Percentiles rank a stretch among this genome's conserved stretches.
Evolutionary conservation across 2,113 vertebrate genomes (phyloP).

Genomic region (Spizaetus ornatus): DNA sequence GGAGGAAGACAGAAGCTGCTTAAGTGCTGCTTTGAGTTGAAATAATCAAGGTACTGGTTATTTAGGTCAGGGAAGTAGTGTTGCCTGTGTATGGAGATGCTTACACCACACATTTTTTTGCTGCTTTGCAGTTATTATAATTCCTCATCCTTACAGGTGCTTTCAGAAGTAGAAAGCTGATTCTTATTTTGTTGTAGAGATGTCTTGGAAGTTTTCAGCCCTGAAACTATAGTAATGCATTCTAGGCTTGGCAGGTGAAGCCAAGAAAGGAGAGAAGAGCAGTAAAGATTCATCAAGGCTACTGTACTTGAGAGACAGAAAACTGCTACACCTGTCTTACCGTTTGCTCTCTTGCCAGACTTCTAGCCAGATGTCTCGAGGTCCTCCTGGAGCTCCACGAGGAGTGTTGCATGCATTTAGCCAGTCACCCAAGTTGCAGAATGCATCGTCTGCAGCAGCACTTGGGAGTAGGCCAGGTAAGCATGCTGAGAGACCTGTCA

Average conservation of each 20-base stretch:
- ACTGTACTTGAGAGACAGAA: neutral
- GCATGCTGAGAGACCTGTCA: constrained; percentile 79
- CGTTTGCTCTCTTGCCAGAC: constrained; percentile 43
- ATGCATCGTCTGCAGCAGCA: constrained; percentile 76
- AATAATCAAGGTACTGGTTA: neutral
- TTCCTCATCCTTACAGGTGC: neutral
- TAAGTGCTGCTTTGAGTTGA: constrained; percentile 32
- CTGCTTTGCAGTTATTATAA: neutral
- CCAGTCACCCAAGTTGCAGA: constrained; percentile 88
- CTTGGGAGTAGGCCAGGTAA: constrained; percentile 85
- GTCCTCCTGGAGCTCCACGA: constrained; percentile 74
- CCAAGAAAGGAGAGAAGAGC: neutral
- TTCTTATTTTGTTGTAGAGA: neutral
- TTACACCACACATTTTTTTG: neutral
- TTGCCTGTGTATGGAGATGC: neutral
- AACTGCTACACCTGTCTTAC: neutral
- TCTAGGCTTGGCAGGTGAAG: neutral
- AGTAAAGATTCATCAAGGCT: neutral
- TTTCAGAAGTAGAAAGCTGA: neutral
- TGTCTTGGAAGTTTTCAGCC: neutral
- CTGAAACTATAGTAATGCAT: neutral
- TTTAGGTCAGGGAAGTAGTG: constrained; percentile 2
- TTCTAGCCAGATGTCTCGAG: constrained; percentile 83
- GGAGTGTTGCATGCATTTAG: constrained; percentile 84
- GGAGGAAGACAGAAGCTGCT: constrained; percentile 22